Evolutionary conservation across 2,888 invertebrate species (phyloP), one percentile per base, ranked within the genome.

Genomic region (Cistogaster globosa): DNA sequence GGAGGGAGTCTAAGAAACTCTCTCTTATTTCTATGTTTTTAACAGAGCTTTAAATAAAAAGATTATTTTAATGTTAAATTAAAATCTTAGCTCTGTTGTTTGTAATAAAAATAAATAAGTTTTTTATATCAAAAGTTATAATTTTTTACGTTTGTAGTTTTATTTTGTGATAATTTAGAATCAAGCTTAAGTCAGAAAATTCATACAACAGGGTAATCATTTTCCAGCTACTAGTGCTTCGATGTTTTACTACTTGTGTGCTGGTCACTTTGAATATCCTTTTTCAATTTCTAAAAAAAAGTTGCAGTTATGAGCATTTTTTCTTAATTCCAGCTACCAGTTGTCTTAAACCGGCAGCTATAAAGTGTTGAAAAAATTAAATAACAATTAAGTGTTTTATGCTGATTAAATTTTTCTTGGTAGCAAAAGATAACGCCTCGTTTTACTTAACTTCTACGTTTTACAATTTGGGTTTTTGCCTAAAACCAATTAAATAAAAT

Each of bases 281-380:
- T 36, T 45, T 20, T 20, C 11, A 9, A 9, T 1, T 69, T 11
- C 55, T 38, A 45, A 53, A 60, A 26, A 57, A 55, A 68, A 81
- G 26, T 12, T 51, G 2, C 32, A 5, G 32, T 32, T 32, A 7
- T 32, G 32, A 9, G 0, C 32, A n/a, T 38, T 68, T 36, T 45
- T 9, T 32, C 6, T 32, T 32, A 5, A 32, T 32, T 67, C 16
- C 16, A 53, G n/a, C 5, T 57, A 62, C 32, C 60, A 38, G n/a
- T 57, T 58, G 32, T 16, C 14, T 45, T 60, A 82, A 65, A 82
- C 71, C 82, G 48, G 85, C 85, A 75, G 77, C 82, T 58, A 76
- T 82, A 81, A 87, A 84, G 87, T 87, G 86, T 86, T 87, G 87
- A 88, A 87, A 87, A 87, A 88, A 87, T 88, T 88, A 87, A 88